Percentiles rank a stretch among this genome's conserved stretches.
These are phyloP conservation scores for Lapara coniferarum DNA, from an alignment of 2,888 invertebrate species.

Conservation along the genomic window DNA sequence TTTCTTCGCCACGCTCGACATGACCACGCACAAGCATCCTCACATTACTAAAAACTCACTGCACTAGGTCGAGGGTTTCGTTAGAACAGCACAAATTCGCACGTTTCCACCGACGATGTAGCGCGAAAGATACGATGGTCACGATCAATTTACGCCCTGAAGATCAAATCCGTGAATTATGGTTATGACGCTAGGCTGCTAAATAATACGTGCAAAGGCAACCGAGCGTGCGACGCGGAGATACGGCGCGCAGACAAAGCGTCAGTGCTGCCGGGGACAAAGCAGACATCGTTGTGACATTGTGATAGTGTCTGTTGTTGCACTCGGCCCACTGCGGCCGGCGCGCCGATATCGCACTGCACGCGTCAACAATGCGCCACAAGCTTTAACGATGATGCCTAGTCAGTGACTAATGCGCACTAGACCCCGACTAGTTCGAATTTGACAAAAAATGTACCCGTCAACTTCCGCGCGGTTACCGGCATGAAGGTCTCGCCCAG, in stretches of 20 bases:
- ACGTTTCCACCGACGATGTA: constrained; percentile 43
- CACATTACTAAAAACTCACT: constrained; percentile 75
- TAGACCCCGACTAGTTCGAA: constrained; percentile 76
- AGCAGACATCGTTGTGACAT: constrained; percentile 75
- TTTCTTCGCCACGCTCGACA: constrained; percentile 89
- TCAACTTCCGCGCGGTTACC: constrained; percentile 83
- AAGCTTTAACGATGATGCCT: constrained; percentile 65
- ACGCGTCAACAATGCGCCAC: constrained; percentile 66
- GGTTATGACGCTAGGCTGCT: constrained; percentile 48
- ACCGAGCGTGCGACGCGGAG: constrained; percentile 48
- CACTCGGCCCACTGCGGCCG: constrained; percentile 54
- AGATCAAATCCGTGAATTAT: constrained; percentile 51
- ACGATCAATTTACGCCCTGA: constrained; percentile 53
- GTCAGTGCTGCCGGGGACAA: constrained; percentile 63
- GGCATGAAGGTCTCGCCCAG: constrained; percentile 80
- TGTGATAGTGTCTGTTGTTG: constrained; percentile 78
- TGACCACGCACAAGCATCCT: constrained; percentile 77
- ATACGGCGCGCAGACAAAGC: constrained; percentile 54
- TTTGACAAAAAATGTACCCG: constrained; percentile 79
- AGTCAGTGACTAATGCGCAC: constrained; percentile 77
- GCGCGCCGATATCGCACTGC: constrained; percentile 65
- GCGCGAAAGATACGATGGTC: constrained; percentile 45
- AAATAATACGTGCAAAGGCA: constrained; percentile 52
- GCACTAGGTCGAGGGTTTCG: constrained; percentile 48
- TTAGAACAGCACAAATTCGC: constrained; percentile 55